phyloP scores from a whole-genome alignment of 2,888 invertebrate species.

The Amphiduros pacificus region DNA sequence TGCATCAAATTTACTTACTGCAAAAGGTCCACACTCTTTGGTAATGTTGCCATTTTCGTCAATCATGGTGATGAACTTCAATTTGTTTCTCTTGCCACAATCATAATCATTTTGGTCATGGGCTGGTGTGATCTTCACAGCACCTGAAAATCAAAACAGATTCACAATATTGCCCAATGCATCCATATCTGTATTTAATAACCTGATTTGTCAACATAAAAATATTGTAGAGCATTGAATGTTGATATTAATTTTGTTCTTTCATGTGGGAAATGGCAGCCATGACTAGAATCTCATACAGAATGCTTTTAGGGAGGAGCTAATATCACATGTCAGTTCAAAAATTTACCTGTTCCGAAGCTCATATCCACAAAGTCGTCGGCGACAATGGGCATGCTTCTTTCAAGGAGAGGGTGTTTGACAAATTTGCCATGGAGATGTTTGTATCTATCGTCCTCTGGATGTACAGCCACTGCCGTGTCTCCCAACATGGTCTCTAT shows the following conservation, averaged over 20 bases:
- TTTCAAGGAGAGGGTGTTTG: constrained; percentile 80
- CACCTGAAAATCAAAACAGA: constrained; percentile 65
- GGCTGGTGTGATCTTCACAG: constrained; percentile 98
- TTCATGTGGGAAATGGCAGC: too few relatives aligned
- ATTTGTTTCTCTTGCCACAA: constrained; percentile 83
- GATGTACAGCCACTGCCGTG: constrained; percentile 97
- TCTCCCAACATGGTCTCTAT: constrained; percentile 98
- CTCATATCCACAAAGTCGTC: constrained; percentile 93
- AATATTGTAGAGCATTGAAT: too few relatives aligned
- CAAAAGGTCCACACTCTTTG: constrained; percentile 77
- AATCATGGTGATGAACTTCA: constrained; percentile 86
- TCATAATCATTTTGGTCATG: constrained; percentile 98
- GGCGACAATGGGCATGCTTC: constrained; percentile 82
- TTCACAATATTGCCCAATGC: too few relatives aligned
- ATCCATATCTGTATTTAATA: too few relatives aligned
- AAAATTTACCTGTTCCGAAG: constrained; percentile 85
- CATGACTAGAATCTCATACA: too few relatives aligned
- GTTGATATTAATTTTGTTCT: too few relatives aligned
- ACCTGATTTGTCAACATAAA: too few relatives aligned
- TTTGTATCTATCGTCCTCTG: constrained; percentile 80
- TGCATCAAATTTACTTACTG: too few relatives aligned
- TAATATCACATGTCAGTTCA: too few relatives aligned
- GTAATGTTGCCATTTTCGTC: constrained; percentile 87
- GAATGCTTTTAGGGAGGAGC: too few relatives aligned
- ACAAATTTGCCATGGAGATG: constrained; percentile 77